A percentile compares a stretch with the other conserved stretches of the same genome.
Evolutionary conservation across 2,113 vertebrate genomes (phyloP).

Genomic region (Siniperca knerii): DNA sequence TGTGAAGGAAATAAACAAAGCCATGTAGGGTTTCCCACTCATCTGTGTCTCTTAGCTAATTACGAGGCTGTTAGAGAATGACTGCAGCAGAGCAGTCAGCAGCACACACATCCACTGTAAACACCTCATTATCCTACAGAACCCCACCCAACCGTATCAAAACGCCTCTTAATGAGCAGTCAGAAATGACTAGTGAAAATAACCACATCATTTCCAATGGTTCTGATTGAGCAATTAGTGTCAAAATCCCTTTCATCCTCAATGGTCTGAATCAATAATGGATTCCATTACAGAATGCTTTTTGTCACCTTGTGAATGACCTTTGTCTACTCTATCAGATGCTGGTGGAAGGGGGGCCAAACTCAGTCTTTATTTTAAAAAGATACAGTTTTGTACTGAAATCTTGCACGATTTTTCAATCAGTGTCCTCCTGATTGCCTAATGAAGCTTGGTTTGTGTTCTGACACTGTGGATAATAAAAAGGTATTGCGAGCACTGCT

Average conservation of each 20-base stretch:
- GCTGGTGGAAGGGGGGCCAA: background rate
- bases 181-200: slow-evolving; percentile 55
- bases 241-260: slow-evolving; percentile 51
- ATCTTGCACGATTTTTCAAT: background rate
- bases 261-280: slow-evolving; percentile 58
- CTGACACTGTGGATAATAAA: background rate
- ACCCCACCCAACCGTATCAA: slow-evolving; percentile 60
- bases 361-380: slow-evolving; percentile 5
- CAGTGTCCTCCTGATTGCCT: background rate
- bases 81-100: slow-evolving; percentile 51
- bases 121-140: slow-evolving; percentile 66
- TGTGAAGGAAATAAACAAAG: slow-evolving; percentile 46
- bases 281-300: slow-evolving; percentile 47
- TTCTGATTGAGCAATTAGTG: slow-evolving; percentile 73
- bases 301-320: slow-evolving; percentile 44
- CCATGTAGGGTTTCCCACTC: slow-evolving; percentile 26
- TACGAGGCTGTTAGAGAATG: slow-evolving; percentile 42
- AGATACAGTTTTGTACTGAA: background rate
- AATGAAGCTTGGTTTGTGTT: background rate
- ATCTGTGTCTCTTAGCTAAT: slow-evolving; percentile 50
- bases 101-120: slow-evolving; percentile 41
- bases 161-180: slow-evolving; percentile 69
- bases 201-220: slow-evolving; percentile 64
- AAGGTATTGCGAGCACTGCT: background rate
- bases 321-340: background rate